A percentile compares a stretch with the other conserved stretches of the same genome.
Evolutionary conservation across 1,140 invertebrate genomes (phyloP).

Genomic region (Probaryconus sp.): DNA sequence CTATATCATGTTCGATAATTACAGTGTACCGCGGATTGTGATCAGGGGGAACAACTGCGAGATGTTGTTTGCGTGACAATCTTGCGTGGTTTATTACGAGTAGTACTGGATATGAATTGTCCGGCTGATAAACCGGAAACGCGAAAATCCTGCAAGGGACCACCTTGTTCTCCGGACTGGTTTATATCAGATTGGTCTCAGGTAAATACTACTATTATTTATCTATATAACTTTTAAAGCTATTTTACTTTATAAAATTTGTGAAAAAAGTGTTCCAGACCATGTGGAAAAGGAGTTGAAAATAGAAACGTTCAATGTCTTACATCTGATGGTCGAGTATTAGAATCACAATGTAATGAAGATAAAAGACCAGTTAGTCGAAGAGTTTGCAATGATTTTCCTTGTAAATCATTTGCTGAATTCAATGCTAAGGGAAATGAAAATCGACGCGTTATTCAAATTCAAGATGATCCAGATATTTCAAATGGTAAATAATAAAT

Average conservation of each 20-base stretch:
- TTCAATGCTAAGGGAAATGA: conserved; percentile 28
- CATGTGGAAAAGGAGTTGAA: conserved; percentile 82
- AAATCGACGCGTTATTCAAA: conserved; percentile 62
- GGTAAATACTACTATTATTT: conserved; percentile 67
- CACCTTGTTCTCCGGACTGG: conserved; percentile 81
- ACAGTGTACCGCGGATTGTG: conserved; percentile 83
- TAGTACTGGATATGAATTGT: conserved; percentile 76
- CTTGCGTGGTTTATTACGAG: conserved; percentile 69
- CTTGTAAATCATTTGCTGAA: conserved; percentile 74
- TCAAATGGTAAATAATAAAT: conserved; percentile 59
- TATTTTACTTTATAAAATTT: too few relatives aligned
- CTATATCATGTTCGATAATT: conserved; percentile 19
- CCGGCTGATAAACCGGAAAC: conserved; percentile 72
- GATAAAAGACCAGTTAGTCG: conserved; percentile 78
- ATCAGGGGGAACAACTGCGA: conserved; percentile 80
- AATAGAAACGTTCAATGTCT: conserved; percentile 81
- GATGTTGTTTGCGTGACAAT: conserved; percentile 81
- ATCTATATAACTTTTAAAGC: too few relatives aligned
- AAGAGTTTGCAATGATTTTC: conserved; percentile 81
- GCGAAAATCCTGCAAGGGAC: conserved; percentile 74
- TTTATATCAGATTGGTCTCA: conserved; percentile 82
- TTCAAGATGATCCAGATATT: conserved; percentile 67
- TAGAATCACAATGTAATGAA: conserved; percentile 79
- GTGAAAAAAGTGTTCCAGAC: conserved; percentile 79
- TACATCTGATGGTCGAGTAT: conserved; percentile 75